Percentiles rank a stretch among this genome's conserved stretches.
These are phyloP conservation scores for Dicrurus megarhynchus DNA, from an alignment of 2,113 vertebrate genomes.

Conservation along the genomic window DNA sequence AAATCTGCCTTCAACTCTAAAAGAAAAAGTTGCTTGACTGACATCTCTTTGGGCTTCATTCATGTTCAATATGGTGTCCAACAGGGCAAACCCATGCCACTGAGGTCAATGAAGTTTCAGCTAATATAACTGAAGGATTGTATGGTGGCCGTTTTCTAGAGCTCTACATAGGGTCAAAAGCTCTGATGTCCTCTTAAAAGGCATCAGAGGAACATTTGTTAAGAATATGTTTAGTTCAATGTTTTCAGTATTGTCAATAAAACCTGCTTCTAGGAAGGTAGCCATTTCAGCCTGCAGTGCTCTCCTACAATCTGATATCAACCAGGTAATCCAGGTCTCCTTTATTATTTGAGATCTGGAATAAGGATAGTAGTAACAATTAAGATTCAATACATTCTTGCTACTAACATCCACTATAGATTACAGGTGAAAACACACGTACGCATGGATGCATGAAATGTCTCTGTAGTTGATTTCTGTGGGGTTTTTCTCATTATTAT, in stretches of 20 bases:
- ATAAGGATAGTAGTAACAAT: not conserved
- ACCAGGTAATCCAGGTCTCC: not conserved
- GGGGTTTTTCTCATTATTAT: not conserved
- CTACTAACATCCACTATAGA: not conserved
- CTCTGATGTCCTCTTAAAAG: not conserved
- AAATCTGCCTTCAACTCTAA: not conserved
- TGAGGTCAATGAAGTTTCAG: not conserved
- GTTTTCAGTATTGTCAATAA: not conserved
- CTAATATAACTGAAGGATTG: not conserved
- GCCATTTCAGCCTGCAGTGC: not conserved
- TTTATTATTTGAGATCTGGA: not conserved
- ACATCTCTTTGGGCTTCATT: not conserved
- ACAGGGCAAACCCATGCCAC: not conserved
- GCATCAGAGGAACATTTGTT: not conserved
- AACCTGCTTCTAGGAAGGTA: not conserved
- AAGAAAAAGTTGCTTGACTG: not conserved
- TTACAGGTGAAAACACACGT: not conserved
- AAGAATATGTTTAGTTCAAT: not conserved
- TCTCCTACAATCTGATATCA: not conserved
- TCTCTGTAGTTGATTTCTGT: not conserved
- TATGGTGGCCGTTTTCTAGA: not conserved
- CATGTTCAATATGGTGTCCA: not conserved
- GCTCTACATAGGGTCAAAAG: not conserved
- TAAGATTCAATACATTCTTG: not conserved
- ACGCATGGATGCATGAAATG: not conserved